Conservation (phyloP, 2,888 invertebrate genomes). For the Erebia epiphron region DNA sequence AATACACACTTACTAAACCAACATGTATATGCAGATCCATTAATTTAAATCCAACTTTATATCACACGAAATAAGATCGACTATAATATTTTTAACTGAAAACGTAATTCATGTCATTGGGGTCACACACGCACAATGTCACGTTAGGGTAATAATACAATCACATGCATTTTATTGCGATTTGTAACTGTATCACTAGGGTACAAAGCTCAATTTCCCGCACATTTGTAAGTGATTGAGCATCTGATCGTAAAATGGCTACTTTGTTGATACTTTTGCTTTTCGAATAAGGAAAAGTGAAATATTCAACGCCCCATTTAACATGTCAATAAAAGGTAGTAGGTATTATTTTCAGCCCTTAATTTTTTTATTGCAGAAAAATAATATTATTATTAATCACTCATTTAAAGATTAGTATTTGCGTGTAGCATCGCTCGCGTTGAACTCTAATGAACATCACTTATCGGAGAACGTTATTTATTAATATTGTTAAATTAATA, state of each 20-base stretch:
- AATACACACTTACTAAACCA: constrained; percentile 27
- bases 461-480: too few relatives aligned
- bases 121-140: constrained; percentile 44
- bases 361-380: not conserved
- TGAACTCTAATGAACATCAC: constrained; percentile 7
- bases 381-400: not conserved
- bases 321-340: constrained; percentile 13
- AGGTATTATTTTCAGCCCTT: not conserved
- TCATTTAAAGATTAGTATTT: too few relatives aligned
- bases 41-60: constrained; percentile 28
- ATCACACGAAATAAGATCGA: constrained; percentile 17
- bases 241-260: constrained; percentile 40
- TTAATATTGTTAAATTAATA: too few relatives aligned
- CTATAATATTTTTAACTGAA: constrained; percentile 11
- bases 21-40: constrained; percentile 10
- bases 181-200: constrained; percentile 22
- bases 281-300: constrained; percentile 47
- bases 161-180: constrained; percentile 22
- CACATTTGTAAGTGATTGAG: not conserved
- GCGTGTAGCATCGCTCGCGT: constrained; percentile 5
- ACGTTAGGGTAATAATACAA: constrained; percentile 38
- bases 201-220: constrained; percentile 28
- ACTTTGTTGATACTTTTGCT: constrained; percentile 45
- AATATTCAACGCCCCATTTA: constrained; percentile 22
- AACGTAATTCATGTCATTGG: constrained; percentile 28